phyloP scores from a whole-genome alignment of 2,888 invertebrate species.

The Deilephila porcellus region DNA sequence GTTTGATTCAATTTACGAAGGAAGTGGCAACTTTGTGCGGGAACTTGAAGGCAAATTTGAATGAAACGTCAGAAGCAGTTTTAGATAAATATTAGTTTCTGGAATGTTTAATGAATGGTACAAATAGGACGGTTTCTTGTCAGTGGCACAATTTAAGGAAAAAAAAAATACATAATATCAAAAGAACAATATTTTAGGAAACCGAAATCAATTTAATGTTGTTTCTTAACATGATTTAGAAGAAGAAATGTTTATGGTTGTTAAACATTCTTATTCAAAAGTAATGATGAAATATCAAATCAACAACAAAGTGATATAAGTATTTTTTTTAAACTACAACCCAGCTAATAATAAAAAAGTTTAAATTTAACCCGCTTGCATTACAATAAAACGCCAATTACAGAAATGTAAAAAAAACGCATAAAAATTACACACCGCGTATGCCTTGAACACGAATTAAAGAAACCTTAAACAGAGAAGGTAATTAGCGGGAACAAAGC shows the following conservation, averaged over 20 bases:
- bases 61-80: neutral
- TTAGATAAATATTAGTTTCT: neutral
- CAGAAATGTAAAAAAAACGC: neutral
- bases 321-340: too few relatives aligned
- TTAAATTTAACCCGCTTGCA: too few relatives aligned
- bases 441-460: conserved; percentile 36
- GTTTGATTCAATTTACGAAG: neutral
- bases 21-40: neutral
- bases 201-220: too few relatives aligned
- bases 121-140: too few relatives aligned
- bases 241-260: too few relatives aligned
- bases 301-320: neutral
- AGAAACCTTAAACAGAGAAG: conserved; percentile 40
- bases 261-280: neutral
- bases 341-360: too few relatives aligned
- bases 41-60: neutral
- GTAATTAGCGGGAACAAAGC: conserved; percentile 39
- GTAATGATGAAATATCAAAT: neutral
- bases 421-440: neutral
- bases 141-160: too few relatives aligned
- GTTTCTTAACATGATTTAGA: neutral
- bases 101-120: neutral
- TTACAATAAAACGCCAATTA: neutral
- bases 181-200: too few relatives aligned
- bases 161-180: too few relatives aligned